phyloP scores from a whole-genome alignment of 2,113 vertebrate species.

The Anas platyrhynchos region DNA sequence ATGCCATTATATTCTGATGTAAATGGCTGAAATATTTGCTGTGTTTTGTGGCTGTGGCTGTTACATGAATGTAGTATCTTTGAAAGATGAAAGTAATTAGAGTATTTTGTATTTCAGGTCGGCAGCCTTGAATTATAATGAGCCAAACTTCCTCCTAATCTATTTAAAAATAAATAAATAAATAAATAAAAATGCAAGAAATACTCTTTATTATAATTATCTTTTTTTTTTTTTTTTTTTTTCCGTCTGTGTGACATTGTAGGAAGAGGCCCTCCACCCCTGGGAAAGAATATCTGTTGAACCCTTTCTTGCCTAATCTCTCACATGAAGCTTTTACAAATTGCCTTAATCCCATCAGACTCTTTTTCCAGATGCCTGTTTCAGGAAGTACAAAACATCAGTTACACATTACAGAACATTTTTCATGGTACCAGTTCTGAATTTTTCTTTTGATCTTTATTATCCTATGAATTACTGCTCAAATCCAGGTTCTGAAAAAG shows the following conservation, averaged over 20 bases:
- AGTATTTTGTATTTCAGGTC: neutral
- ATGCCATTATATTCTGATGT: neutral
- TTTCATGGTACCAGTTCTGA: neutral
- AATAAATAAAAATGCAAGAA: neutral
- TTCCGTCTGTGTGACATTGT: neutral
- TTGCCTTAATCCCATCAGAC: neutral
- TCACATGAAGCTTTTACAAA: neutral
- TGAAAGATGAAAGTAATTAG: neutral
- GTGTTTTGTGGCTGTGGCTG: neutral
- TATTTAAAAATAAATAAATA: neutral
- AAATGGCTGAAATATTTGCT: neutral
- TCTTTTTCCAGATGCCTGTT: neutral
- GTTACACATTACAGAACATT: neutral
- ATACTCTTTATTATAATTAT: neutral
- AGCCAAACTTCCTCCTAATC: neutral
- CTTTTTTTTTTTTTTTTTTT: neutral
- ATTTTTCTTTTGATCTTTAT: neutral
- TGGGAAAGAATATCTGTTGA: neutral
- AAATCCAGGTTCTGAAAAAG: neutral
- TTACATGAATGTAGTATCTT: neutral
- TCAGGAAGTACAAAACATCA: neutral
- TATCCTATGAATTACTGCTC: neutral
- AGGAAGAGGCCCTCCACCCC: neutral
- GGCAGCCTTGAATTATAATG: neutral
- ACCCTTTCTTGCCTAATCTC: neutral